These are phyloP conservation scores for Sapajus apella DNA, from an alignment of 2,113 vertebrate species.

Conservation along the genomic window DNA sequence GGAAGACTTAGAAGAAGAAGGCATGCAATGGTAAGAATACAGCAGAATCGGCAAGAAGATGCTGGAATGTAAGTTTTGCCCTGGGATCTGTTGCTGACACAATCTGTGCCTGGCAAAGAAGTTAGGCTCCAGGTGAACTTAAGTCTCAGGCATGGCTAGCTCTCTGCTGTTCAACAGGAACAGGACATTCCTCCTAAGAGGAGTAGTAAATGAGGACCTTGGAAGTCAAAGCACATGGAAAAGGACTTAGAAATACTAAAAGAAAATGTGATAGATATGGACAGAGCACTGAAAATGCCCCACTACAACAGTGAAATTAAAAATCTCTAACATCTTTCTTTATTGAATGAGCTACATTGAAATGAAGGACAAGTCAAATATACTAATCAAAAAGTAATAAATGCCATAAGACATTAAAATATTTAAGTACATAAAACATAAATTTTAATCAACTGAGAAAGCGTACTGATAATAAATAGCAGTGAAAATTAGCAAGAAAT, in stretches of 20 bases:
- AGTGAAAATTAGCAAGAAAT: background rate
- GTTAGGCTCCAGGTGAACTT: background rate
- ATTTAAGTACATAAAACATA: background rate
- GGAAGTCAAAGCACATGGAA: background rate
- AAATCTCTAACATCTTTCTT: background rate
- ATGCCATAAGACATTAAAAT: background rate
- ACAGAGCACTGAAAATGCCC: too few relatives aligned
- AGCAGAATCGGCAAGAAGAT: accelerated
- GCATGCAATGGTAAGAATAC: too few relatives aligned
- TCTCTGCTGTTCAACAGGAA: background rate
- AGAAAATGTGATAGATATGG: background rate
- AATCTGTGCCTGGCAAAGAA: background rate
- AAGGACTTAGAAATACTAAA: background rate
- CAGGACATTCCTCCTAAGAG: accelerated
- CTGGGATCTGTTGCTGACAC: background rate
- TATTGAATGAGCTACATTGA: background rate
- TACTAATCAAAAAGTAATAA: background rate
- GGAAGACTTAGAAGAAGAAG: background rate
- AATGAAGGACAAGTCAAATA: background rate
- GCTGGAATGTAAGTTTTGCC: background rate
- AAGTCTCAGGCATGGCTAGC: background rate
- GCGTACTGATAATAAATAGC: background rate
- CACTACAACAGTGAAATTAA: background rate
- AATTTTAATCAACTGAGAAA: background rate
- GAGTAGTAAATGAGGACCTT: background rate